These are phyloP conservation scores for Lasioglossum morio DNA, from an alignment of 2,888 invertebrate genomes.

Conservation along the genomic window DNA sequence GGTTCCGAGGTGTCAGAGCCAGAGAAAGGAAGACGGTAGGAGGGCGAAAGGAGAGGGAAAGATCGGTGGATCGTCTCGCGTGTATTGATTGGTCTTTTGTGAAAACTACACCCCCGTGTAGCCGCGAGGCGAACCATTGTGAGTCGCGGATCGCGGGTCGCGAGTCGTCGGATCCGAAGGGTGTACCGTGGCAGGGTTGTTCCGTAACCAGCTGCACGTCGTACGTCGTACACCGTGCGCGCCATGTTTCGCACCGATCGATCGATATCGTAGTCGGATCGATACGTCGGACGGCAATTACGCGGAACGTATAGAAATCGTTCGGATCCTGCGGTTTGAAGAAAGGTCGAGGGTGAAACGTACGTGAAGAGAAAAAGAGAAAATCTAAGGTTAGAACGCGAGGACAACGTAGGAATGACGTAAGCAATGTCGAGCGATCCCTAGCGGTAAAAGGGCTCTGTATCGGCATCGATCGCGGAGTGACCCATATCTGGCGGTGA, in stretches of 20 bases:
- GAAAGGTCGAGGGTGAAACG: conserved; percentile 16
- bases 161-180: conserved; percentile 60
- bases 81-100: conserved; percentile 84
- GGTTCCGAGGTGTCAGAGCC: conserved; percentile 5
- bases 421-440: conserved; percentile 71
- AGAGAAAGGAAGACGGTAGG: conserved; percentile 34
- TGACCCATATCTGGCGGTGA: conserved; percentile 82
- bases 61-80: conserved; percentile 79
- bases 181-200: conserved; percentile 37
- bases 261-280: not conserved
- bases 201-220: conserved; percentile 3
- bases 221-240: conserved; percentile 2
- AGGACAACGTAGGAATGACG: conserved; percentile 83
- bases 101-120: conserved; percentile 74
- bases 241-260: conserved; percentile 34
- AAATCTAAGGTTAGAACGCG: conserved; percentile 35
- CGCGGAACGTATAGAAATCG: no score
- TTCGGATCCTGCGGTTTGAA: not conserved
- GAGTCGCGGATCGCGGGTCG: conserved; percentile 55
- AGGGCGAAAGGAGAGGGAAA: conserved; percentile 67
- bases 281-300: not conserved
- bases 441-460: conserved; percentile 76
- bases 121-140: conserved; percentile 62
- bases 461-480: conserved; percentile 83
- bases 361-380: not conserved